phyloP scores from a whole-genome alignment of 1,140 invertebrate genomes.

The Diuraphis noxia region DNA sequence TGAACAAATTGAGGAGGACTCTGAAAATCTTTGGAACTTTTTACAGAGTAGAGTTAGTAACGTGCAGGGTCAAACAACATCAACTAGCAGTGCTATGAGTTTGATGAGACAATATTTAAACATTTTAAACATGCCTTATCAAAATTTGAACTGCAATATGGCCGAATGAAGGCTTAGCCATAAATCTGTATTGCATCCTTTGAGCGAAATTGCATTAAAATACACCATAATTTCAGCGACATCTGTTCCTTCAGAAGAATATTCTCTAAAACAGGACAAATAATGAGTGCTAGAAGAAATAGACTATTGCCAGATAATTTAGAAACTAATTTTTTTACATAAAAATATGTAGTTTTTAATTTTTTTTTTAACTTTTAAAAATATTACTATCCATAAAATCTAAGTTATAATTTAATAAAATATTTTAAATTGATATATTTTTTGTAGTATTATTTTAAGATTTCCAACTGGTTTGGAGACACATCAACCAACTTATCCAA shows the following conservation, averaged over 20 bases:
- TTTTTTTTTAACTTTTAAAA: not conserved
- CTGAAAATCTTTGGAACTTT: not conserved
- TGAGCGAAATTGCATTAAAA: constrained; percentile 50
- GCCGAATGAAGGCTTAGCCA: not conserved
- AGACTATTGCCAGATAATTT: constrained; percentile 26
- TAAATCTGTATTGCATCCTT: not conserved
- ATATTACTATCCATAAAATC: too few relatives aligned
- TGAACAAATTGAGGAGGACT: not conserved
- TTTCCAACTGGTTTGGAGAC: constrained; percentile 10
- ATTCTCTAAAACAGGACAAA: constrained; percentile 59
- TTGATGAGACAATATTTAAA: constrained; percentile 10
- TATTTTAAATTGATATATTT: not conserved
- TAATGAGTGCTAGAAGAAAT: constrained; percentile 52
- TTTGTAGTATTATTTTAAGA: not conserved
- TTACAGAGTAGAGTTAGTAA: not conserved
- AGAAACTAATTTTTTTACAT: not conserved
- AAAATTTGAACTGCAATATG: not conserved
- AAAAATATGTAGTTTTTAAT: not conserved
- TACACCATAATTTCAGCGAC: constrained; percentile 59
- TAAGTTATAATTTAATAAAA: too few relatives aligned
- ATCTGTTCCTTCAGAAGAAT: constrained; percentile 60
- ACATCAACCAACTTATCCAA: not conserved
- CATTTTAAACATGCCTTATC: constrained; percentile 7
- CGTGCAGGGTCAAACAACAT: not conserved
- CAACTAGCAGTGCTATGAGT: not conserved